Percentiles rank a stretch among this genome's conserved stretches.
phyloP scores from a whole-genome alignment of 2,888 invertebrate genomes.

The Helicoverpa assulta region DNA sequence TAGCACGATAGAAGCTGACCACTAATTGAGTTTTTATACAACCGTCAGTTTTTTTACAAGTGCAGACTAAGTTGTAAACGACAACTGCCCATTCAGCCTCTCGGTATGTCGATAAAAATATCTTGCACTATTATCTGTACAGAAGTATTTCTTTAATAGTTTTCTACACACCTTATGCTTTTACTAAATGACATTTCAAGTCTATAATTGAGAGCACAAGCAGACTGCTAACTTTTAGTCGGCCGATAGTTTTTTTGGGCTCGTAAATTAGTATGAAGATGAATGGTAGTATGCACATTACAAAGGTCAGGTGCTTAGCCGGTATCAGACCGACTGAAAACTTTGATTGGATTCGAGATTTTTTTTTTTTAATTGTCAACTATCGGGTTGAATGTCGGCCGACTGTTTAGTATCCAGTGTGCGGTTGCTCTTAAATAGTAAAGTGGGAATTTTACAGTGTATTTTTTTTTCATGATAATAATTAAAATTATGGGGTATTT shows the following conservation, averaged over 20 bases:
- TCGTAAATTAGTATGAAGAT: no score
- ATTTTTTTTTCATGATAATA: conserved; percentile 18
- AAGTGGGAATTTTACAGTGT: conserved; percentile 15
- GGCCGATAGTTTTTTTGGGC: no score
- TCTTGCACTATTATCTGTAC: conserved; percentile 36
- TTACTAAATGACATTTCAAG: conserved; percentile 38
- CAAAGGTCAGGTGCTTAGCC: no score
- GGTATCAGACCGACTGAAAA: no score
- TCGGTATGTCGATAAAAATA: conserved; percentile 53
- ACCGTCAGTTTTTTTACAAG: conserved; percentile 21
- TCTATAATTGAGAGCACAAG: conserved; percentile 23
- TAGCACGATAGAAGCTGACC: neutral
- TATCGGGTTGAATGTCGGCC: no score
- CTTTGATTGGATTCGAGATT: no score
- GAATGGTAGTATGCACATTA: no score
- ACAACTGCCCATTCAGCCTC: conserved; percentile 38
- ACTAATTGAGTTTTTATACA: conserved; percentile 33
- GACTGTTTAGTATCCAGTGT: no score
- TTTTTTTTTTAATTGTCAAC: no score
- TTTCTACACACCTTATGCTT: conserved; percentile 44
- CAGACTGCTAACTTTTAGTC: no score
- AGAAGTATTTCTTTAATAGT: conserved; percentile 48
- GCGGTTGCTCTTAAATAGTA: neutral
- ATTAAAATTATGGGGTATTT: conserved; percentile 7
- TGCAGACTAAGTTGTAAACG: conserved; percentile 25